Percentiles rank a stretch among this genome's conserved stretches.
Evolutionary conservation across 2,113 vertebrate genomes (phyloP).

Genomic region (Syngnathoides biaculeatus): DNA sequence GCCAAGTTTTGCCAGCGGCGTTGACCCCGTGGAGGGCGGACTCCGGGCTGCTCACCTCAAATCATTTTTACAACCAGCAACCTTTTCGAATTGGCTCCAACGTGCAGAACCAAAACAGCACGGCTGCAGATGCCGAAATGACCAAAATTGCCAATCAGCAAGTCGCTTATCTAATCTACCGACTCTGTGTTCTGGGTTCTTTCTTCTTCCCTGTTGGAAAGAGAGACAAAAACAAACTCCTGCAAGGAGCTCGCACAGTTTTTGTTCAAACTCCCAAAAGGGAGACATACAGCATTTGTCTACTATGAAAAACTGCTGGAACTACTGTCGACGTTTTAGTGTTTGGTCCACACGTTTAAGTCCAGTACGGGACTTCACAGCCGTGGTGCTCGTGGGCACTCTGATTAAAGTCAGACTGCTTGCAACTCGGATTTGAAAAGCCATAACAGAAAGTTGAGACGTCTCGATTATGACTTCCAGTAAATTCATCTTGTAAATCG

Average conservation of each 20-base stretch:
- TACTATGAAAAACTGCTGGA: background rate
- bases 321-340: background rate
- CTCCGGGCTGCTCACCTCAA: conserved; percentile 25
- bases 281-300: background rate
- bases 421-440: background rate
- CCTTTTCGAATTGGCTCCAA: conserved; percentile 26
- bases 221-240: background rate
- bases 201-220: conserved; percentile 8
- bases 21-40: conserved; percentile 16
- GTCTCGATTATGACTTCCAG: conserved; percentile 19
- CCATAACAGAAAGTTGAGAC: background rate
- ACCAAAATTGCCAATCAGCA: conserved; percentile 16
- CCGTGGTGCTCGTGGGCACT: background rate
- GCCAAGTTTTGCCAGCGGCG: conserved; percentile 30
- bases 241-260: background rate
- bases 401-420: background rate
- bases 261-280: background rate
- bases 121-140: background rate
- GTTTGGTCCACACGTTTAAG: background rate
- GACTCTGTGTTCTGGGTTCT: conserved; percentile 4
- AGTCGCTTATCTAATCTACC: conserved; percentile 2
- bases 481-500: conserved; percentile 22
- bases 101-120: conserved; percentile 1
- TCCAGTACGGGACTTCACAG: background rate
- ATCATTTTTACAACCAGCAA: conserved; percentile 24